A percentile compares a stretch with the other conserved stretches of the same genome.
Conservation (phyloP, 2,888 invertebrate species). For the Watsonalla cultraria region DNA sequence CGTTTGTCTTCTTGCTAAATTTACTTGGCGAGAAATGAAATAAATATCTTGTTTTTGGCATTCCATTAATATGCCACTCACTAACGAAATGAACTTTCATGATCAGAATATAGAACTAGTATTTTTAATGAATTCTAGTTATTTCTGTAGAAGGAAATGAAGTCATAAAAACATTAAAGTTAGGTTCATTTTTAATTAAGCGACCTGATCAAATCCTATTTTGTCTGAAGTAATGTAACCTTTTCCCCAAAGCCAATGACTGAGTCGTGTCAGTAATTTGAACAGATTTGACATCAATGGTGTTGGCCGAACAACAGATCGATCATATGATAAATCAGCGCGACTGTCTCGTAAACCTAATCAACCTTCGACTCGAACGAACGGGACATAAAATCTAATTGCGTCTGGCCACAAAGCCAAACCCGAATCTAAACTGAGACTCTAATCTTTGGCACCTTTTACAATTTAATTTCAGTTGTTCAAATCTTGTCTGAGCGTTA, state of each 20-base stretch:
- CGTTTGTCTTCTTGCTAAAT: not conserved
- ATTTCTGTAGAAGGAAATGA: no score
- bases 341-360: constrained; percentile 33
- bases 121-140: no score
- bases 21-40: not conserved
- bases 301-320: constrained; percentile 21
- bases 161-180: no score
- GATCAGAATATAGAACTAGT: no score
- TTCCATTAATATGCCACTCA: no score
- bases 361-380: constrained; percentile 45
- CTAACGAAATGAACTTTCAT: no score
- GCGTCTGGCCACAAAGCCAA: constrained; percentile 66
- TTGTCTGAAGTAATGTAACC: no score
- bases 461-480: constrained; percentile 78
- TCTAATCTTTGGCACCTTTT: constrained; percentile 73
- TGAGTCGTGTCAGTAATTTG: not conserved
- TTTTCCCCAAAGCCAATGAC: no score
- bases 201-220: no score
- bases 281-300: constrained; percentile 3
- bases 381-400: constrained; percentile 44
- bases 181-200: no score
- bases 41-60: no score
- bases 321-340: constrained; percentile 24
- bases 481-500: constrained; percentile 69
- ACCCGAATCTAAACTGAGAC: constrained; percentile 69